phyloP scores from a whole-genome alignment of 2,113 vertebrate species.

The Thermophis baileyi region DNA sequence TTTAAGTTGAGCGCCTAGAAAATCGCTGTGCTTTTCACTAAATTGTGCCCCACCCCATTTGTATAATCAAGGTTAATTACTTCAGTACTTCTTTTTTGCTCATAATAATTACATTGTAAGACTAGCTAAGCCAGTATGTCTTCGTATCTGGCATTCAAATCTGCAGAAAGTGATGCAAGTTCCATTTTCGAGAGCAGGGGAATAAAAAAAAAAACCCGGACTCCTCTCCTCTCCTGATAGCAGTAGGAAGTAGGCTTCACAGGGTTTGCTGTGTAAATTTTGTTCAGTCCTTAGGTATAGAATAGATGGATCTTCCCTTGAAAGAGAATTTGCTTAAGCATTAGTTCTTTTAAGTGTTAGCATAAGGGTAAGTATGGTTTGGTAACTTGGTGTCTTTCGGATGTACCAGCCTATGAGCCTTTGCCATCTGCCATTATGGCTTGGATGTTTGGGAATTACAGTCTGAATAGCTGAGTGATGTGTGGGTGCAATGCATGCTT shows the following conservation, averaged over 20 bases:
- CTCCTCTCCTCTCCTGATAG: background rate
- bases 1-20: background rate
- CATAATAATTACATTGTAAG: background rate
- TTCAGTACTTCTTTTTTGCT: background rate
- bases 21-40: background rate
- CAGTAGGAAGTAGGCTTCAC: background rate
- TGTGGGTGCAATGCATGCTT: background rate
- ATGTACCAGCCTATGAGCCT: background rate
- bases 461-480: background rate
- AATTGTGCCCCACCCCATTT: background rate
- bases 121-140: slow-evolving; percentile 5
- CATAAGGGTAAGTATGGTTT: background rate
- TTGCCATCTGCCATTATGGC: background rate
- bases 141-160: background rate
- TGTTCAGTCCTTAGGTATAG: background rate
- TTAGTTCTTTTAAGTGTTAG: background rate
- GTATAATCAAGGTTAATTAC: background rate
- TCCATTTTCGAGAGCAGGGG: background rate
- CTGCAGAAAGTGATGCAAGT: background rate
- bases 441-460: background rate
- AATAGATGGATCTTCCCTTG: background rate
- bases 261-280: background rate
- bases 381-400: background rate
- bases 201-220: background rate
- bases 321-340: background rate